Percentiles rank a stretch among this genome's conserved stretches.
Evolutionary conservation across 2,888 invertebrate species (phyloP).

Genomic region (Cosmorhoe ocellata): DNA sequence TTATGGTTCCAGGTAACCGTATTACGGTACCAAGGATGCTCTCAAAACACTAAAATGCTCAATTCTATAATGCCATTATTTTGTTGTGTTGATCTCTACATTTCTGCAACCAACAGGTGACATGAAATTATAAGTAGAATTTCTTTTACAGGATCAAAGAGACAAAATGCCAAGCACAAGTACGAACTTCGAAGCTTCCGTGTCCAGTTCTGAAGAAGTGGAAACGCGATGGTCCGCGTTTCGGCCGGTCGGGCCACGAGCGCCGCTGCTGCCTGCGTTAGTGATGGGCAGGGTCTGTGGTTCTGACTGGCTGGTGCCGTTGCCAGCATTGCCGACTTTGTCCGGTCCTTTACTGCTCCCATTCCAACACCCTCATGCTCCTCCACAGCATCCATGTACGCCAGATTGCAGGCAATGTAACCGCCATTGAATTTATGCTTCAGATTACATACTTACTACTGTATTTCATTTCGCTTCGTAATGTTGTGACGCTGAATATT

Average conservation of each 20-base stretch:
- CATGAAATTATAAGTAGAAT: background rate
- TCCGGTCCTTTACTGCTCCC: conserved; percentile 69
- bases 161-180: conserved; percentile 55
- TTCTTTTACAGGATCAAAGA: conserved; percentile 53
- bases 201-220: conserved; percentile 65
- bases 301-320: conserved; percentile 76
- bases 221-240: conserved; percentile 75
- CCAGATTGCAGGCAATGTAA: conserved; percentile 77
- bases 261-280: conserved; percentile 71
- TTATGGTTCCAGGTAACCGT: too few species aligned
- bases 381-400: conserved; percentile 61
- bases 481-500: conserved; percentile 16
- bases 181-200: conserved; percentile 57
- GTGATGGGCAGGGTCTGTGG: conserved; percentile 79
- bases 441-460: too few species aligned
- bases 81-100: too few species aligned
- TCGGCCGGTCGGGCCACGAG: conserved; percentile 72
- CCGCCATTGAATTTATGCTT: conserved; percentile 50
- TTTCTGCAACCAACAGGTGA: too few species aligned
- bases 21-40: too few species aligned
- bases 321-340: conserved; percentile 68
- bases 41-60: too few species aligned
- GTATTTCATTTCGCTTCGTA: too few species aligned
- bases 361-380: conserved; percentile 63
- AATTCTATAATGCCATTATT: too few species aligned